A percentile compares a stretch with the other conserved stretches of the same genome.
phyloP scores from a whole-genome alignment of 2,888 invertebrate species.

The Clivina fossor region DNA sequence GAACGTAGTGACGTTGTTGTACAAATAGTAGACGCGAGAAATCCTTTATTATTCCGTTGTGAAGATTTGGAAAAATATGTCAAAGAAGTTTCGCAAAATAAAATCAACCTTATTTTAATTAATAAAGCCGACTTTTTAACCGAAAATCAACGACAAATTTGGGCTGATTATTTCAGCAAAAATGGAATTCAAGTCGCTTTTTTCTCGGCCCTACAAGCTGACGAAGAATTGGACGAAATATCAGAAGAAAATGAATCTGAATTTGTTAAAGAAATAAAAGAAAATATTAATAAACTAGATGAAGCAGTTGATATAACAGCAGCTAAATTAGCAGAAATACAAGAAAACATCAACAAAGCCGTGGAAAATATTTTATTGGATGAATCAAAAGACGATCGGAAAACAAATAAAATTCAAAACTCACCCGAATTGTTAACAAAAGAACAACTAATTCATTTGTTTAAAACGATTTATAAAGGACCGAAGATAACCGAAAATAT shows the following conservation, averaged over 20 bases:
- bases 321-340: conserved; percentile 59
- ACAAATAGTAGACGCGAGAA: conserved; percentile 95
- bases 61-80: conserved; percentile 89
- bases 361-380: conserved; percentile 48
- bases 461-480: conserved; percentile 63
- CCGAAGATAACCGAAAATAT: conserved; percentile 56
- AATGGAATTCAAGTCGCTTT: conserved; percentile 76
- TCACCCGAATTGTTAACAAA: conserved; percentile 65
- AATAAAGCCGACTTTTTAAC: conserved; percentile 96
- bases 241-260: conserved; percentile 40
- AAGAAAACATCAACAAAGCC: conserved; percentile 57
- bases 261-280: conserved; percentile 50
- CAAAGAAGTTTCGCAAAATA: conserved; percentile 69
- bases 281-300: conserved; percentile 57
- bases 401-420: conserved; percentile 51
- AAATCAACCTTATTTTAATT: conserved; percentile 80
- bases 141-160: conserved; percentile 73
- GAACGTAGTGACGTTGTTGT: conserved; percentile 92
- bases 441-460: conserved; percentile 69
- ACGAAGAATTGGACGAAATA: conserved; percentile 54
- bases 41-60: conserved; percentile 85
- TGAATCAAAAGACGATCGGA: neutral
- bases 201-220: conserved; percentile 80
- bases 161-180: conserved; percentile 83
- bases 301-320: conserved; percentile 59